Conservation (phyloP, 2,888 invertebrate species). For the Caenorhabditis sp. region DNA sequence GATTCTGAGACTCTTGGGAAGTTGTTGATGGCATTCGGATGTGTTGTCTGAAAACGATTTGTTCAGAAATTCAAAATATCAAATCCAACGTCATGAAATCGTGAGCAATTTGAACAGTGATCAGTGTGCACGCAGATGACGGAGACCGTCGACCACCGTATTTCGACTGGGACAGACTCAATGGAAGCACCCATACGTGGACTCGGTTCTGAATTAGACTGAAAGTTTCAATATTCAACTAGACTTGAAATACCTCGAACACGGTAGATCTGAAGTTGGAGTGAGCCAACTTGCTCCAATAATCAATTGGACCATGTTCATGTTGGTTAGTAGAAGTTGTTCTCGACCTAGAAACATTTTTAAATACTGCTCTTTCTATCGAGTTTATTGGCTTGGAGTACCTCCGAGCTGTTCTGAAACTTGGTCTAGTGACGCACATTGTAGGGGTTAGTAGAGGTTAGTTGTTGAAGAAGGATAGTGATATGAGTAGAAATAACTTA, state of each 20-base stretch:
- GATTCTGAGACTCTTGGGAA: constrained; percentile 18
- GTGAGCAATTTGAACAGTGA: constrained; percentile 60
- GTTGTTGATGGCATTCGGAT: constrained; percentile 21
- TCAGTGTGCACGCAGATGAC: constrained; percentile 65
- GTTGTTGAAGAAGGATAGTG: constrained; percentile 24
- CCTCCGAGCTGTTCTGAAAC: constrained; percentile 31
- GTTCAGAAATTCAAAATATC: too few species aligned
- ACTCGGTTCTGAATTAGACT: constrained; percentile 36
- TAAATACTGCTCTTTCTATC: neutral
- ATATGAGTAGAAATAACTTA: constrained; percentile 32
- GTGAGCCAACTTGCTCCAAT: constrained; percentile 36
- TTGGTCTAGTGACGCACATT: constrained; percentile 56
- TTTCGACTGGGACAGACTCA: constrained; percentile 60
- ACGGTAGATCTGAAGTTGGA: constrained; percentile 43
- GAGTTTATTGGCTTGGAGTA: neutral
- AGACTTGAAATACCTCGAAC: constrained; percentile 17
- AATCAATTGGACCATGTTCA: constrained; percentile 3
- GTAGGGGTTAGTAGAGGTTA: constrained; percentile 38
- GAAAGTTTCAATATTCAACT: neutral
- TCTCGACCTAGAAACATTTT: constrained; percentile 23
- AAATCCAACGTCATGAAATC: constrained; percentile 46
- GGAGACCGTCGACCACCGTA: constrained; percentile 61
- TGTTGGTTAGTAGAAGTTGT: constrained; percentile 1
- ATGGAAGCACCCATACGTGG: constrained; percentile 63
- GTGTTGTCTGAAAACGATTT: neutral